Percentiles rank a stretch among this genome's conserved stretches.
Evolutionary conservation across 2,888 invertebrate genomes (phyloP).

Genomic region (Deilephila elpenor): DNA sequence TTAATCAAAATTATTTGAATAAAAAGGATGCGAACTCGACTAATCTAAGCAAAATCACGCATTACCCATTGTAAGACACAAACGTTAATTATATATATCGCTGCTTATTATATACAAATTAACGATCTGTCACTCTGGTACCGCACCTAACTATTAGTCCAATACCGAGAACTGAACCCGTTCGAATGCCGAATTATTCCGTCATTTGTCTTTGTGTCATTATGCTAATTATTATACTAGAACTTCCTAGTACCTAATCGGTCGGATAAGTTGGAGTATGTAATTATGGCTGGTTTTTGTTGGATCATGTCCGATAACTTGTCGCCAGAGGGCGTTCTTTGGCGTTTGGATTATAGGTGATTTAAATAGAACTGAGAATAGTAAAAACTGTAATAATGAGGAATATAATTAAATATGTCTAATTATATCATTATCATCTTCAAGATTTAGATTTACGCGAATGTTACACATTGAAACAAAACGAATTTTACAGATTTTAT

Average conservation of each 20-base stretch:
- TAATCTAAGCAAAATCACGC: background rate
- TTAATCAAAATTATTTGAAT: too few species aligned
- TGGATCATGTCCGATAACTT: background rate
- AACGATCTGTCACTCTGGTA: conserved; percentile 23
- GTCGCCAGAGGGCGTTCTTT: conserved; percentile 7
- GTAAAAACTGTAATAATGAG: background rate
- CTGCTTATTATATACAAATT: conserved; percentile 20
- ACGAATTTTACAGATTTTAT: too few species aligned
- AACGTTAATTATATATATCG: background rate
- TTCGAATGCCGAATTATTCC: conserved; percentile 30
- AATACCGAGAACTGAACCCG: conserved; percentile 16
- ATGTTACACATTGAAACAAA: too few species aligned
- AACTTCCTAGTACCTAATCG: conserved; percentile 16
- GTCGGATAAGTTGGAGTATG: conserved; percentile 7
- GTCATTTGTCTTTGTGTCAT: conserved; percentile 33
- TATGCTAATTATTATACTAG: conserved; percentile 28
- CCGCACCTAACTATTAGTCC: conserved; percentile 7
- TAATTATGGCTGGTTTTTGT: conserved; percentile 17
- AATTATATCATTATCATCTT: background rate
- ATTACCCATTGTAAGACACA: background rate
- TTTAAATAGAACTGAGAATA: background rate
- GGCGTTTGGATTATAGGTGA: background rate
- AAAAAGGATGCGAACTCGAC: too few species aligned
- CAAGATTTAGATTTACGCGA: too few species aligned
- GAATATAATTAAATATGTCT: background rate